Conservation (phyloP, 2,888 invertebrate genomes). For the Sclerodermus sp. region DNA sequence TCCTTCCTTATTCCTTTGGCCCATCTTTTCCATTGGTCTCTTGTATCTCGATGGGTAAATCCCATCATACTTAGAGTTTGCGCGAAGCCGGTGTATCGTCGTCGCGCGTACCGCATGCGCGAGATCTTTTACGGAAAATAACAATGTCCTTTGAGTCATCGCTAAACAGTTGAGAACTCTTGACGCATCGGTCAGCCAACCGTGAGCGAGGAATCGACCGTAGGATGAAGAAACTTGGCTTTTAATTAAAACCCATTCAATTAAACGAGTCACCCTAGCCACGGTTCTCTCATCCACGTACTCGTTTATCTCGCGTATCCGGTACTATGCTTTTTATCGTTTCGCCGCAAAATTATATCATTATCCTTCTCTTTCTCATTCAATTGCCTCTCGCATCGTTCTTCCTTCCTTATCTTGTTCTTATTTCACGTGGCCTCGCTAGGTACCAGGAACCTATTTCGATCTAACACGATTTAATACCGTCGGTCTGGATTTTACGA, state of each 20-base stretch:
- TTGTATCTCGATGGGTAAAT: constrained; percentile 1
- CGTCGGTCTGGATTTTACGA: constrained; percentile 33
- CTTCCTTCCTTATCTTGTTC: constrained; percentile 3
- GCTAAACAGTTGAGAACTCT: constrained; percentile 18
- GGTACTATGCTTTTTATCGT: constrained; percentile 1
- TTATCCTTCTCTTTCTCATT: constrained; percentile 8
- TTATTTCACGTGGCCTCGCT: constrained; percentile 15
- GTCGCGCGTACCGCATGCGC: not conserved
- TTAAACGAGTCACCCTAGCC: constrained; percentile 27
- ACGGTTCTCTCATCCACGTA: constrained; percentile 4
- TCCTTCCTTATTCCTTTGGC: not conserved
- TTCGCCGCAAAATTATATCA: not conserved
- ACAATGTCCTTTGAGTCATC: constrained; percentile 29
- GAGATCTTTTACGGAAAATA: constrained; percentile 12
- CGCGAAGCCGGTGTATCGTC: no score
- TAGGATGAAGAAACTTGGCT: constrained; percentile 33
- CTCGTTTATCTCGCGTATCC: not conserved
- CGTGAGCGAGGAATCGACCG: constrained; percentile 8
- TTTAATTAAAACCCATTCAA: constrained; percentile 48
- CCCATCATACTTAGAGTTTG: no score
- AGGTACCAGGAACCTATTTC: constrained; percentile 35
- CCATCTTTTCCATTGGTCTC: not conserved
- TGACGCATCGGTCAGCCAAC: constrained; percentile 14
- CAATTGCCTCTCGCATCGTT: not conserved
- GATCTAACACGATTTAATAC: constrained; percentile 30